These are phyloP conservation scores for Pseudorectes ferrugineus DNA, from an alignment of 2,113 vertebrate genomes.

Conservation along the genomic window DNA sequence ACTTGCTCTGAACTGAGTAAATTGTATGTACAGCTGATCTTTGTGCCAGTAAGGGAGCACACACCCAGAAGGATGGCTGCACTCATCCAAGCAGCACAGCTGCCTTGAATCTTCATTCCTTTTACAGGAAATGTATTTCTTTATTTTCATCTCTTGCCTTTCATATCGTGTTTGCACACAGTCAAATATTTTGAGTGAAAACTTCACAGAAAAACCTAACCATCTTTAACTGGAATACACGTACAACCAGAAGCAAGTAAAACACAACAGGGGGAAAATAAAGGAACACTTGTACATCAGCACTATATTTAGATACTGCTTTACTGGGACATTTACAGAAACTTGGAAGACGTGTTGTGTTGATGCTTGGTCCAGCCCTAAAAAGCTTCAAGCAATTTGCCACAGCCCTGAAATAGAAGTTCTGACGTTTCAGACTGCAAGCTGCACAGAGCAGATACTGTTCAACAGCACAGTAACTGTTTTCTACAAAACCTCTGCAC, in stretches of 20 bases:
- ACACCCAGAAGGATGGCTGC: not conserved
- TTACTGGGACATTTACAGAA: constrained; percentile 41
- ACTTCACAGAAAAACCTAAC: not conserved
- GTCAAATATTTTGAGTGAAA: constrained; percentile 29
- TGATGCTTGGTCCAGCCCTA: constrained; percentile 43
- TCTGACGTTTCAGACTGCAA: not conserved
- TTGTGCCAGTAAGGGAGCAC: not conserved
- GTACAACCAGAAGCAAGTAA: not conserved
- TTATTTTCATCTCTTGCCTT: not conserved
- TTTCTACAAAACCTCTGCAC: not conserved
- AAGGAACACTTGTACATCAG: constrained; percentile 28
- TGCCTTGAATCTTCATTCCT: not conserved
- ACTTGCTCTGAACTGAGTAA: not conserved
- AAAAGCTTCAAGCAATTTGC: constrained; percentile 40
- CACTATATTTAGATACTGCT: constrained; percentile 53
- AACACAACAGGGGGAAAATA: constrained; percentile 9
- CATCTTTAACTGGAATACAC: not conserved
- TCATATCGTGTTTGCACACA: not conserved
- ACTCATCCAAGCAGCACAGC: not conserved
- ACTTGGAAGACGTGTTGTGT: constrained; percentile 37
- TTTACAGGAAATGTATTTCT: not conserved
- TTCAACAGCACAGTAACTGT: constrained; percentile 5
- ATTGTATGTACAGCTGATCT: not conserved
- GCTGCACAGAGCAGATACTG: constrained; percentile 44
- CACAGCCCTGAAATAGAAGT: constrained; percentile 35